Base-by-base conservation (phyloP, 2,797 vertebrate genomes). In the Fistularia commersonii region DNA sequence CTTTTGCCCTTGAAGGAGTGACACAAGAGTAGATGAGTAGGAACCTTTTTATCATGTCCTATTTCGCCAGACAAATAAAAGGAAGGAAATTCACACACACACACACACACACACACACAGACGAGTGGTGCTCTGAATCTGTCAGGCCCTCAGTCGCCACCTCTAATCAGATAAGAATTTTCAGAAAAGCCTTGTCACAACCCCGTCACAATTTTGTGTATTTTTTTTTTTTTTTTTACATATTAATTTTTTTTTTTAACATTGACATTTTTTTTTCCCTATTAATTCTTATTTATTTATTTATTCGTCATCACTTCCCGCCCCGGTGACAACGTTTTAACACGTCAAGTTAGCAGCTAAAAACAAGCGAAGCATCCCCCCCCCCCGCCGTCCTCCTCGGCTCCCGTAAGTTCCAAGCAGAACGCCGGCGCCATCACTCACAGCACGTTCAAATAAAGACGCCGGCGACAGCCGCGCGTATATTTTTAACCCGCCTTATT, bases 121-220 rank as follows among this genome's bases (percentile, higher is more conserved):
- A 51, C 39, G 42, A 37, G 41, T 7, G 55, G n/a, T 84, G 87
- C 59, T 82, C 83, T 73, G 77, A 82, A 82, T 86, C 83, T 87
- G 82, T 84, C 81, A 80, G 39, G 66, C 66, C 67, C 59, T 51
- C 12, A 33, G 68, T 64, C 61, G 64, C 46, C 33, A n/a, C 58
- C 65, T 56, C 55, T 15, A 51, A 39, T 76, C 72, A 69, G 72
- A 80, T 77, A 61, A 54, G 65, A 69, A 69, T 74, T 66, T 64
- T 51, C 65, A 69, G 65, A 72, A 74, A 72, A 63, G 69, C 62
- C 65, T 69, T 70, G 66, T 72, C 48, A 46, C 66, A 54, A 45
- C 59, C 42, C 62, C 54, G 40, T 39, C 49, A 33, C 44, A 71
- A 61, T 71, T 66, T 45, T 23, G 15, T 72, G 61, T 63, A n/a